Conservation (phyloP, 2,888 invertebrate genomes). For the Leptinotarsa tumamoca region DNA sequence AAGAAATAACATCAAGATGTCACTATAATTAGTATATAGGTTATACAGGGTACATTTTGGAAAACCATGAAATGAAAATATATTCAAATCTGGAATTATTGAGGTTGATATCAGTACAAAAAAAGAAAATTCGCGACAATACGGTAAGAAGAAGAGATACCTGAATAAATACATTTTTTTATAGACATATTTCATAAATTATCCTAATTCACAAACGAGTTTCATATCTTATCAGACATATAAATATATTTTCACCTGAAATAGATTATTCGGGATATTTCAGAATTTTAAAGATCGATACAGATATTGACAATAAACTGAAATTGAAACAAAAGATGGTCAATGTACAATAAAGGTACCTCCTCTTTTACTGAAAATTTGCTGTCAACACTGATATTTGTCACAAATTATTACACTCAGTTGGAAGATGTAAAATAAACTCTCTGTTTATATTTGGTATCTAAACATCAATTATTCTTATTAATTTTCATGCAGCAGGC, state of each 20-base stretch:
- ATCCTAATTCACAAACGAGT: too few relatives aligned
- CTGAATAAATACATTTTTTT: too few relatives aligned
- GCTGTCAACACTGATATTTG: too few relatives aligned
- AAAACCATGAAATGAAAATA: constrained; percentile 23
- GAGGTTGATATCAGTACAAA: background rate
- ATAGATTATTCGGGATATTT: too few relatives aligned
- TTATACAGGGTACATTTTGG: constrained; percentile 38
- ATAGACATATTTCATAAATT: too few relatives aligned
- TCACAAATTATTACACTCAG: too few relatives aligned
- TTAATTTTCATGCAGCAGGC: constrained; percentile 52
- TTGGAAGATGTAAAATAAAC: background rate
- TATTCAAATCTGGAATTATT: background rate
- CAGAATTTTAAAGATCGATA: too few relatives aligned
- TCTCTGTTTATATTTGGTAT: background rate
- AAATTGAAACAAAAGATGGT: background rate
- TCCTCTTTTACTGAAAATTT: too few relatives aligned
- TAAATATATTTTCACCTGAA: too few relatives aligned
- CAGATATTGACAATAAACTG: background rate
- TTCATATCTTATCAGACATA: too few relatives aligned
- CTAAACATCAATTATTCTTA: constrained; percentile 2
- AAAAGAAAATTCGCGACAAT: background rate
- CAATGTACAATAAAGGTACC: too few relatives aligned
- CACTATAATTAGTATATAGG: constrained; percentile 58
- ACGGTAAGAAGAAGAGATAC: background rate
- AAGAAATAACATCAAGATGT: constrained; percentile 64